Evolutionary conservation across 2,113 vertebrate genomes (phyloP).

Genomic region (Amblyopsis rosae): DNA sequence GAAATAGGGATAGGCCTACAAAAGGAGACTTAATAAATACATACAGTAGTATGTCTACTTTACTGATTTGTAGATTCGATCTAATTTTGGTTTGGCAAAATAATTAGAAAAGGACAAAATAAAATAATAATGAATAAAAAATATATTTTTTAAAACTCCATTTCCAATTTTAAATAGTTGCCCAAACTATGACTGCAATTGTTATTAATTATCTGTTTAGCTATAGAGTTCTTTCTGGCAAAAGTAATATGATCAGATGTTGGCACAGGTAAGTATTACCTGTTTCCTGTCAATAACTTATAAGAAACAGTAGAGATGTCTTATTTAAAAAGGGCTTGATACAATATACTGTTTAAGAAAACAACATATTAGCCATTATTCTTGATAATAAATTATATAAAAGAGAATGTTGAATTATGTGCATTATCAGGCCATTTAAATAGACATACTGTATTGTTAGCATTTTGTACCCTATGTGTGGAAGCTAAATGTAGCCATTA

Average conservation of each 20-base stretch:
- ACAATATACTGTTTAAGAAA: not conserved
- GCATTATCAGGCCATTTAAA: conserved; percentile 64
- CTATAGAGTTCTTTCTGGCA: conserved; percentile 36
- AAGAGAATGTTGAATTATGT: conserved; percentile 4
- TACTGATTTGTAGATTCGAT: not conserved
- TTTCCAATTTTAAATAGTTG: conserved; percentile 73
- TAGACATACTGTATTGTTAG: conserved; percentile 35
- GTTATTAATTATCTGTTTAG: conserved; percentile 37
- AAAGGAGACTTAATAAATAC: not conserved
- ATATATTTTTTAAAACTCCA: conserved; percentile 45
- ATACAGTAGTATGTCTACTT: too few species aligned
- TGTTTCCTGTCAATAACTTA: conserved; percentile 15
- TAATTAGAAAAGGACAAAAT: not conserved
- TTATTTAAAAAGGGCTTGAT: conserved; percentile 71
- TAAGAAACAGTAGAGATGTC: conserved; percentile 19
- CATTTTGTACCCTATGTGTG: conserved; percentile 35
- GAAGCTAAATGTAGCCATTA: not conserved
- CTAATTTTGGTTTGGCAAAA: not conserved
- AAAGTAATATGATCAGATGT: conserved; percentile 60
- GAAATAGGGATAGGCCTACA: not conserved
- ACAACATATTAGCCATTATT: not conserved
- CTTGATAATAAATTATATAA: not conserved
- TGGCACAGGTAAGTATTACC: conserved; percentile 67
- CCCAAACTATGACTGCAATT: conserved; percentile 57
- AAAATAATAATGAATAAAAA: not conserved